Base-by-base conservation (phyloP, 2,113 vertebrate species). In the Naja naja region DNA sequence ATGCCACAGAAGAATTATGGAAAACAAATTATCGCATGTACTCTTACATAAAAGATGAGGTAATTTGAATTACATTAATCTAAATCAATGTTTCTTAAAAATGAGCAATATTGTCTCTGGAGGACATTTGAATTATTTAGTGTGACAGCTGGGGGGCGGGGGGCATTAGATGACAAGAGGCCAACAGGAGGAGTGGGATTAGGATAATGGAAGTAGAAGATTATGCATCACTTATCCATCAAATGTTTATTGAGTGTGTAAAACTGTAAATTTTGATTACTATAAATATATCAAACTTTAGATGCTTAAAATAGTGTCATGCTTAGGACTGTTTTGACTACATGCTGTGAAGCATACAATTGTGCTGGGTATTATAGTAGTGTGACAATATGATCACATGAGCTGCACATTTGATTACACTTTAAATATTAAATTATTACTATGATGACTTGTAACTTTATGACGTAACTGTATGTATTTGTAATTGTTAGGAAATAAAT, bases 21-120 rank as follows among this genome's bases (percentile, higher is more conserved):
- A 99, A 99, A 96, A 98, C 96, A 27, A 99, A 99, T 97, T 99
- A 99, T 88, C 98, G 98, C 95, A 99, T 99, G 99, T 99, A 99
- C 95, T 98, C 99, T 10, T 99, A 99, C 5, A 5, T 99, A 91
- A 99, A 98, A 0, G 97, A 99, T 93, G 99, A 99, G 98, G 99
- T 99, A 95, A 96, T 88, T 56, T 7, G 27, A 0, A 81, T 81
- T 81, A 43, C 74, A 81, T 81, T 43, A 39, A 81, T 81, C 74
- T 43, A 39, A 81, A 81, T 81, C 7, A 39, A 34, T 81, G 64
- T 69, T 69, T 69, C 30, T 69, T n/a, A 34, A n/a, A 69, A 60
- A 30, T 69, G 64, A 4, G 11, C 1, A 2, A 22, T 39, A 81
- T 20, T 39, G 69, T 34, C 69, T 20, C 69, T 81, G 69, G 69